These are phyloP conservation scores for Oncopodura yosiiana DNA, from an alignment of 1,140 invertebrate genomes.

Conservation along the genomic window DNA sequence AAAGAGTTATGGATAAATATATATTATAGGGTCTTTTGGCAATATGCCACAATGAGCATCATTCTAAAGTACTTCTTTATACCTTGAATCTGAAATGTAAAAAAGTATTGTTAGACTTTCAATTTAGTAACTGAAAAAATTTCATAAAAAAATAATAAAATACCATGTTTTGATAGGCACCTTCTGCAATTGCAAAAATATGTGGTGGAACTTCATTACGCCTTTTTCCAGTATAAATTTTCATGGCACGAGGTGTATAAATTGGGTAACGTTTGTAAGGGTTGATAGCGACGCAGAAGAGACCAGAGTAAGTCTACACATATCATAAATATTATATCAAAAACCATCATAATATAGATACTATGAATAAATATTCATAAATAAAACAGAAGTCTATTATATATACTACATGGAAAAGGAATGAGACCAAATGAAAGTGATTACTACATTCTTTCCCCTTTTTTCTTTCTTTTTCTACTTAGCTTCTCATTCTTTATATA, in stretches of 20 bases:
- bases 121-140: neutral
- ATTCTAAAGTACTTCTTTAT: neutral
- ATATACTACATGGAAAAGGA: no score
- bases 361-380: neutral
- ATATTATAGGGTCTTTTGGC: no score
- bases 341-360: neutral
- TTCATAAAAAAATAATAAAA: no score
- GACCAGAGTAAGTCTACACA: conserved; percentile 11
- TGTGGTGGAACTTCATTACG: conserved; percentile 99
- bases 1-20: no score
- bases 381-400: neutral
- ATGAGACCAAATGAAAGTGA: no score
- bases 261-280: conserved; percentile 99
- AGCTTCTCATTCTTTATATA: no score
- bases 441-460: no score
- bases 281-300: conserved; percentile 79
- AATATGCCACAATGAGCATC: no score
- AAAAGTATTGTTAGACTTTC: neutral
- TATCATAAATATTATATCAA: neutral
- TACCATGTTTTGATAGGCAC: conserved; percentile 99
- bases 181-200: conserved; percentile 99
- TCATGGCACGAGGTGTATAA: conserved; percentile 90
- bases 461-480: no score
- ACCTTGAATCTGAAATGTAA: neutral
- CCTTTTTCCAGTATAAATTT: conserved; percentile 95